Base-by-base conservation (phyloP, 2,888 invertebrate genomes). In the Anorthoa munda region DNA sequence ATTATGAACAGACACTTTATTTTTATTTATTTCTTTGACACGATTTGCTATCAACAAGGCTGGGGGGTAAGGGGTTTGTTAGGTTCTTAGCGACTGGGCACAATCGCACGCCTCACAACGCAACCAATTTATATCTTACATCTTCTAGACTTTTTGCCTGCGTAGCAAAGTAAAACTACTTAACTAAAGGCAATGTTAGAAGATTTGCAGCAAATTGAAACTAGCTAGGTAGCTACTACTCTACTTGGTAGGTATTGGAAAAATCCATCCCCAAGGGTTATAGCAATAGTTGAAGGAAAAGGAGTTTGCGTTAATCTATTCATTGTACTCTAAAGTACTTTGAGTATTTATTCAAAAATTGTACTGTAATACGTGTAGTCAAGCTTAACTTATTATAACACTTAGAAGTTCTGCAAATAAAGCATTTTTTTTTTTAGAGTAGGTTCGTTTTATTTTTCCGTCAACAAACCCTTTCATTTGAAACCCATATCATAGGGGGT, bases 91-190 rank as follows among this genome's bases (percentile, higher is more conserved):
- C 26, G 53, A 56, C 55, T 45, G 26, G 12, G 58, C 53, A 48
- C 72, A 46, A 58, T 58, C 31, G 26, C 23, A 53, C 63, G 51
- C 56, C 61, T 15, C 59, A 13, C 39, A 26, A 61, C 39, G 58
- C 46, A 61, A 48, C 26, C 21, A 53, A 45, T 76, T 63, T 69
- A 76, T 51, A 53, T 48, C 11, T 61, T 69, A n/a, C 58, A 53
- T 48, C 11, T 61, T 63, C 23, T 56, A 64, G 13, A 69, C 23
- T 21, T 18, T 26, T n/a, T 21, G 18, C 31, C 15, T 23, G 9
- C 26, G 31, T 39, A 2, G 18, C 9, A 9, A 23, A 50, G 21
- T 26, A 46, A 60, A 21, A 53, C 15, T 39, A 61, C 23, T 23
- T 39, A 51, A 46, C 12, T 21, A 18, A 39, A 48, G 12, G 13